These are phyloP conservation scores for Andrena praecox DNA, from an alignment of 2,888 invertebrate species.

Conservation along the genomic window DNA sequence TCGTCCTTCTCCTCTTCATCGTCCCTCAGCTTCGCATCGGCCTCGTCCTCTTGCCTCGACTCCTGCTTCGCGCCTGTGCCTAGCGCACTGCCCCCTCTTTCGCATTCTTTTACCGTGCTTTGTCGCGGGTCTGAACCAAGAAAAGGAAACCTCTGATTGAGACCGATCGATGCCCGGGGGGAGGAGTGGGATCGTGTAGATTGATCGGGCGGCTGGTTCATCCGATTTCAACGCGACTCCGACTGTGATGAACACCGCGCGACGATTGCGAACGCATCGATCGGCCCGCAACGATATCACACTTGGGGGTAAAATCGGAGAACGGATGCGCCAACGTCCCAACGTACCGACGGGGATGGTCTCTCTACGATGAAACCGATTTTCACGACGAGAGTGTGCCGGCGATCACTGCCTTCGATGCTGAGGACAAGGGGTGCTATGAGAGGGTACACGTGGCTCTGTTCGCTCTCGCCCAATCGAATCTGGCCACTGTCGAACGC, in stretches of 20 bases:
- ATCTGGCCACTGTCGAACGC: background rate
- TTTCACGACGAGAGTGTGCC: slow-evolving; percentile 18
- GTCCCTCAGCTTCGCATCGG: background rate
- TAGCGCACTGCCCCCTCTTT: slow-evolving; percentile 4
- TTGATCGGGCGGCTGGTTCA: slow-evolving; percentile 7
- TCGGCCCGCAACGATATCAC: slow-evolving; percentile 13
- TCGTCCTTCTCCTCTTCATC: slow-evolving; percentile 16
- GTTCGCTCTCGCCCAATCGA: background rate
- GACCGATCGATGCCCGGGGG: slow-evolving; percentile 2
- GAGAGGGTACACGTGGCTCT: slow-evolving; percentile 13
- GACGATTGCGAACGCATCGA: slow-evolving; percentile 13
- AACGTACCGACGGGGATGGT: background rate
- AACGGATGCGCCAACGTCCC: slow-evolving; percentile 8
- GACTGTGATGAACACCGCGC: slow-evolving; percentile 8
- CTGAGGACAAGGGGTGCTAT: slow-evolving; percentile 28
- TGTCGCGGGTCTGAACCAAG: slow-evolving; percentile 22
- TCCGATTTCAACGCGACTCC: background rate
- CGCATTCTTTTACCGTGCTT: slow-evolving; percentile 18
- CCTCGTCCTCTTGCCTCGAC: background rate
- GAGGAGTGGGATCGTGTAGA: slow-evolving; percentile 10
- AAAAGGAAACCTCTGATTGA: slow-evolving; percentile 27
- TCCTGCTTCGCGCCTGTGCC: slow-evolving; percentile 1
- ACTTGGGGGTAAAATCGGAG: background rate
- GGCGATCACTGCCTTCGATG: slow-evolving; percentile 20
- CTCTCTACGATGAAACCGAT: slow-evolving; percentile 4